Evolutionary conservation across 2,113 vertebrate genomes (phyloP).

Genomic region (human): GRCh38 chr20:57236001-57236500

Average conservation of each 20-base stretch:
- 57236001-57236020: rapidly evolving
- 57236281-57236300: rapidly evolving
- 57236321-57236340: not conserved
- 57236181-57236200: not conserved
- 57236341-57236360: not conserved
- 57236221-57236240: rapidly evolving
- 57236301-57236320: rapidly evolving
- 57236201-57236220: rapidly evolving
- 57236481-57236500: not conserved
- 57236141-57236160: no score
- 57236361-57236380: not conserved
- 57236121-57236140: not conserved
- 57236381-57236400: not conserved
- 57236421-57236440: not conserved
- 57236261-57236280: rapidly evolving
- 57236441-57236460: no score
- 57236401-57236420: no score
- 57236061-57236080: not conserved
- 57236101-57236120: not conserved
- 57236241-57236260: no score
- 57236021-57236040: not conserved
- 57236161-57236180: not conserved
- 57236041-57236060: not conserved
- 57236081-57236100: not conserved
- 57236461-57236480: not conserved